Evolutionary conservation across 2,888 invertebrate species (phyloP).

Genomic region (Philonicus albiceps): DNA sequence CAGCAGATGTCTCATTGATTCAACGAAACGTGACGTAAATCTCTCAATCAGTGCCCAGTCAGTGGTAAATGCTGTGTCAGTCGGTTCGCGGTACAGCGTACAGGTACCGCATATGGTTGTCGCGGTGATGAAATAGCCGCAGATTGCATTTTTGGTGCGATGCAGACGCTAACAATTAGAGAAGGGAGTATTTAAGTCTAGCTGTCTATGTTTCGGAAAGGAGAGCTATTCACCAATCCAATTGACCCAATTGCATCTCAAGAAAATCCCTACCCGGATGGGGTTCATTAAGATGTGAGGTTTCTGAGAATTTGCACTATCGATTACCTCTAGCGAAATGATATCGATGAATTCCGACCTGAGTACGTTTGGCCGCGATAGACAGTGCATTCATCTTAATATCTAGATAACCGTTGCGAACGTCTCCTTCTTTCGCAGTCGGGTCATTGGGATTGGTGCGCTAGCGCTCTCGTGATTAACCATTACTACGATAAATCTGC

Average conservation of each 20-base stretch:
- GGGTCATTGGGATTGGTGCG: neutral
- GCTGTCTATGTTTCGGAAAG: neutral
- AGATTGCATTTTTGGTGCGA: neutral
- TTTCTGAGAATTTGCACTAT: slow-evolving; percentile 1
- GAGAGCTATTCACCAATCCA: neutral
- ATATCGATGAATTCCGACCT: neutral
- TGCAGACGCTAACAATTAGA: neutral
- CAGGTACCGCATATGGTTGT: neutral
- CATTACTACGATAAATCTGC: slow-evolving; percentile 18
- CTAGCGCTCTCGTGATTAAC: slow-evolving; percentile 13
- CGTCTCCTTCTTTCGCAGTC: neutral
- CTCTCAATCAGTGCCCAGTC: slow-evolving; percentile 19
- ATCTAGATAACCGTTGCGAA: neutral
- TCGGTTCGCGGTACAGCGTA: neutral
- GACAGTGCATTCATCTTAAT: slow-evolving; percentile 19
- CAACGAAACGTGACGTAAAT: slow-evolving; percentile 29
- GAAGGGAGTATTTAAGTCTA: neutral
- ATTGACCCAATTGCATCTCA: slow-evolving; percentile 18
- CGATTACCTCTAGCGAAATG: slow-evolving; percentile 17
- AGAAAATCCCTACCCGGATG: neutral
- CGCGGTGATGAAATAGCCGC: neutral
- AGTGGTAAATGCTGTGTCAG: neutral
- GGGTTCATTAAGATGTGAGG: slow-evolving; percentile 12
- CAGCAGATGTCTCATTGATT: slow-evolving; percentile 38
- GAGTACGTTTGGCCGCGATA: neutral